Conservation (phyloP, 2,113 vertebrate genomes). For the Rousettus leschenaultii region DNA sequence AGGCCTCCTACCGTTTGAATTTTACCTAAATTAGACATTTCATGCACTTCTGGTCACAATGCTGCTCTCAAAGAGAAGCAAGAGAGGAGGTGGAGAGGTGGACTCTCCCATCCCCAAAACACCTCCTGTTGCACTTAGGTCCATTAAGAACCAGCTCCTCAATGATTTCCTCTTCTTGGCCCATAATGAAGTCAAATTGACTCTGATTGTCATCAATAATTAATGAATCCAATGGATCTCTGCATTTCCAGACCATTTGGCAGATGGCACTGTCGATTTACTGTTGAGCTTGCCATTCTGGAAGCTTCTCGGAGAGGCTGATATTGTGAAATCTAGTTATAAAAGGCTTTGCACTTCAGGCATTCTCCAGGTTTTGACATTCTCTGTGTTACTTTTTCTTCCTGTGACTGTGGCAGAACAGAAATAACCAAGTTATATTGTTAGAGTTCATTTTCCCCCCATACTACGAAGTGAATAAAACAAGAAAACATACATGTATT, state of each 20-base stretch:
- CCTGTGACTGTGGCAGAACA: conserved; percentile 24
- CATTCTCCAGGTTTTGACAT: conserved; percentile 57
- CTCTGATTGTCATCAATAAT: conserved; percentile 73
- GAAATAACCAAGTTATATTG: conserved; percentile 49
- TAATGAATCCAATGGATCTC: conserved; percentile 58
- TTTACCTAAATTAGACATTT: conserved; percentile 52
- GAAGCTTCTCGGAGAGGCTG: conserved; percentile 68
- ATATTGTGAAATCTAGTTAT: conserved; percentile 55
- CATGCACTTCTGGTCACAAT: conserved; percentile 10
- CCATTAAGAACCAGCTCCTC: conserved; percentile 70
- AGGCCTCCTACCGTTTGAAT: background rate
- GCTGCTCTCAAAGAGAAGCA: conserved; percentile 41
- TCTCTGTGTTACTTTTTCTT: conserved; percentile 28
- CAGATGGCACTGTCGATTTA: conserved; percentile 70
- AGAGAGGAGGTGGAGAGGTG: background rate
- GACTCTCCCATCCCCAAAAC: background rate
- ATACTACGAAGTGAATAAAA: conserved; percentile 74
- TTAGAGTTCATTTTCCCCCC: conserved; percentile 42
- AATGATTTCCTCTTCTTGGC: conserved; percentile 70
- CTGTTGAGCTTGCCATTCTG: conserved; percentile 59
- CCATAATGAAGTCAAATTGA: conserved; percentile 74
- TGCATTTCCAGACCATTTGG: conserved; percentile 70
- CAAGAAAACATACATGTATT: conserved; percentile 79
- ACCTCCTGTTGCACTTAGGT: conserved; percentile 1
- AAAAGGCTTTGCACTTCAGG: conserved; percentile 47